Evolutionary conservation across 2,113 vertebrate genomes (phyloP), one percentile per base, ranked within the genome.

Genomic region (cattle (Bos taurus)): DNA sequence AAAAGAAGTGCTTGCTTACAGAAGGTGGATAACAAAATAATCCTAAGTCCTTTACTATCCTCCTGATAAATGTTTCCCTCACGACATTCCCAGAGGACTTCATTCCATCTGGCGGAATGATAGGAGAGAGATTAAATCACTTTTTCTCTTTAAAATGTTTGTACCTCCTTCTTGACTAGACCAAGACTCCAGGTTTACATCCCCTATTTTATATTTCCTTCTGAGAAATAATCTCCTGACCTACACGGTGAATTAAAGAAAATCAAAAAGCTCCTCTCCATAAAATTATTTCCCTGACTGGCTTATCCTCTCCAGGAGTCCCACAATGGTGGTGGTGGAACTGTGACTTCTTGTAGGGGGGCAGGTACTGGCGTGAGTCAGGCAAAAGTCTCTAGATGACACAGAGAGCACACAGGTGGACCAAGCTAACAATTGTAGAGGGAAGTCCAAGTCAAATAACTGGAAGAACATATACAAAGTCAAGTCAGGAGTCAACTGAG

Each of bases 1-100:
- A 95, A 90, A 96, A 88, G 88, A 97, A 81, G 21, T 67, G 21
- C 88, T 26, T 62, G 40, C 57, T 97, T 97, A 87, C 84, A 52
- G 67, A 97, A 97, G 56, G 84, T 71, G 6, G 48, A 94, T 86
- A 96, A 94, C 82, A 88, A 97, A 97, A 96, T 48, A 92, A 43
- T 82, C 84, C 52, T 71, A 85, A 91, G 4, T 97, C 52, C 48
- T 80, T 60, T 96, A 67, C 17, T 82, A 36, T 54, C 56, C 46
- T 88, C 50, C 57, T 91, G 95, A 85, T 82, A 88, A 97, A 90
- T 52, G 64, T 97, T 92, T 96, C 67, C 82, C 57, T 93, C 11
- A 12, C 30, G n/a, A 80, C 4, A 56, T 60, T 95, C 80, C 62
- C 74, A 88, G 28, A 25, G 62, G 57, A 54, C 46, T 33, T 97